Evolutionary conservation across 35 echinoderm and acorn worm species (phyloP).

Genomic region (Heliocidaris tuberculata): DNA sequence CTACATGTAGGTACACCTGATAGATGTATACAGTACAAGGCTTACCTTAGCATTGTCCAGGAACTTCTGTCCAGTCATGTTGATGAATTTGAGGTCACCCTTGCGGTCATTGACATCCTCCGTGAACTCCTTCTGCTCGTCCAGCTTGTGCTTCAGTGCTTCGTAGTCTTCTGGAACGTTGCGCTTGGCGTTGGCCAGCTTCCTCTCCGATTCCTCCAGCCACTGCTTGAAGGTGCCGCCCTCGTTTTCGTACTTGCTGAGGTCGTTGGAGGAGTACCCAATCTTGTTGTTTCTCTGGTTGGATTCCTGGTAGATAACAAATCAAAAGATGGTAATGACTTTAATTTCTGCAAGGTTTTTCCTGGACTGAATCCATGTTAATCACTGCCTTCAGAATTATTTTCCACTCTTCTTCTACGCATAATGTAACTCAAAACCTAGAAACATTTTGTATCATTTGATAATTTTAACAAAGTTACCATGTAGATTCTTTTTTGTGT

Average conservation of each 20-base stretch:
- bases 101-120: slow-evolving; percentile 96
- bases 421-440: too few relatives aligned
- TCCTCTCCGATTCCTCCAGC: slow-evolving; percentile 62
- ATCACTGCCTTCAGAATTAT: too few relatives aligned
- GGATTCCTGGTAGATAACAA: slow-evolving; percentile 31
- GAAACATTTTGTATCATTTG: too few relatives aligned
- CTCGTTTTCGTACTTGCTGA: slow-evolving; percentile 85
- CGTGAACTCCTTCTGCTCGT: slow-evolving; percentile 72
- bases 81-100: slow-evolving; percentile 95
- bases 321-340: not conserved
- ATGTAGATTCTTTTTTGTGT: too few relatives aligned
- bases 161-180: slow-evolving; percentile 72
- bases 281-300: slow-evolving; percentile 73
- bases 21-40: not conserved
- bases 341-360: not conserved
- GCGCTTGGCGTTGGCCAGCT: slow-evolving; percentile 53
- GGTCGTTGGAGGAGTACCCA: slow-evolving; percentile 68
- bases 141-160: slow-evolving; percentile 62
- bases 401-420: too few relatives aligned
- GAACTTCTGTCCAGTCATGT: slow-evolving; percentile 94
- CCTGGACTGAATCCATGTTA: too few relatives aligned
- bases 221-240: slow-evolving; percentile 67
- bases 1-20: not conserved
- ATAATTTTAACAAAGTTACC: too few relatives aligned
- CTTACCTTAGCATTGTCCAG: slow-evolving; percentile 81